phyloP scores from a whole-genome alignment of 1,140 invertebrate species.

The Aphis gossypii region DNA sequence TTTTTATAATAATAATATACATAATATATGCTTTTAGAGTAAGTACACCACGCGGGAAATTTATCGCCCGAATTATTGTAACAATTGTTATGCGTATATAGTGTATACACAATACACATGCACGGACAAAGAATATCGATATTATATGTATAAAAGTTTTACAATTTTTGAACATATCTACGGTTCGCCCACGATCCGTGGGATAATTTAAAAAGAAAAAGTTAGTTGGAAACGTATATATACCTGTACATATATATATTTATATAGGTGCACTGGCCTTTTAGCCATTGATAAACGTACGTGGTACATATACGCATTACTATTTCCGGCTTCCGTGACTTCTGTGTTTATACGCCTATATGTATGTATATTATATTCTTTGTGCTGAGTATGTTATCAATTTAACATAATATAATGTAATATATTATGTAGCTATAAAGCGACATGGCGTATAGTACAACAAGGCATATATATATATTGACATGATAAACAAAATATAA shows the following conservation, averaged over 20 bases:
- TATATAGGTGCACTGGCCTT: neutral
- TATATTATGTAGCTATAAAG: neutral
- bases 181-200: neutral
- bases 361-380: neutral
- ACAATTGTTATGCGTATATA: neutral
- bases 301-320: neutral
- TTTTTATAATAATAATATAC: neutral
- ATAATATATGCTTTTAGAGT: neutral
- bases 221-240: neutral
- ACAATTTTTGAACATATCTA: slow-evolving; percentile 16
- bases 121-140: neutral
- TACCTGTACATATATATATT: neutral
- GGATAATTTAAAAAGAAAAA: slow-evolving; percentile 30
- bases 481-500: neutral
- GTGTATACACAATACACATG: neutral
- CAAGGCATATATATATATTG: neutral
- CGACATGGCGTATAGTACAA: too few species aligned
- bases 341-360: neutral
- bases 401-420: neutral
- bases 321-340: neutral
- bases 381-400: neutral
- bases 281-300: neutral
- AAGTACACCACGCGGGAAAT: neutral
- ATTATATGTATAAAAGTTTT: slow-evolving; percentile 28
- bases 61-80: slow-evolving; percentile 28